A percentile compares a stretch with the other conserved stretches of the same genome.
Conservation (phyloP, 2,888 invertebrate species). For the Nematopogon swammerdamellus region DNA sequence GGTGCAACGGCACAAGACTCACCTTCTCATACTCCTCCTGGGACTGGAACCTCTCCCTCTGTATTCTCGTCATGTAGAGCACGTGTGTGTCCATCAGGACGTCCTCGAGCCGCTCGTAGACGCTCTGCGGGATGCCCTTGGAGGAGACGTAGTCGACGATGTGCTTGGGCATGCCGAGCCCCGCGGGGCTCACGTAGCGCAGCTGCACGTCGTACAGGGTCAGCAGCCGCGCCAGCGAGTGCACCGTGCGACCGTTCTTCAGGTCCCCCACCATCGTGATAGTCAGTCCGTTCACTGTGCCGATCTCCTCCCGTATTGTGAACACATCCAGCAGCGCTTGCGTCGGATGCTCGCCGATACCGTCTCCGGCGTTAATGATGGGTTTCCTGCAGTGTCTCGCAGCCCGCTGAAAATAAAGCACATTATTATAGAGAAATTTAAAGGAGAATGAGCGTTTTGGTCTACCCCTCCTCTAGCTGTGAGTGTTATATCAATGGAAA, state of each 20-base stretch:
- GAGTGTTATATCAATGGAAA: too few relatives aligned
- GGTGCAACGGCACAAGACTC: conserved; percentile 17
- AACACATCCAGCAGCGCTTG: conserved; percentile 97
- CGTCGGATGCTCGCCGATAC: conserved; percentile 95
- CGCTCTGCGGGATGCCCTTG: conserved; percentile 76
- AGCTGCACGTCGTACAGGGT: conserved; percentile 93
- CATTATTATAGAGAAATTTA: too few relatives aligned
- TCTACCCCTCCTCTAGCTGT: too few relatives aligned
- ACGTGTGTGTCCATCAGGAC: conserved; percentile 94
- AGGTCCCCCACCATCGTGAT: conserved; percentile 98
- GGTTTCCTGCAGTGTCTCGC: conserved; percentile 83
- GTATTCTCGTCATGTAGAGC: conserved; percentile 97
- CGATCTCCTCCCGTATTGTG: conserved; percentile 97
- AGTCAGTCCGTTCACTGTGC: conserved; percentile 95
- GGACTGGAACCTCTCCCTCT: conserved; percentile 84
- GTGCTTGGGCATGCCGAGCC: conserved; percentile 87
- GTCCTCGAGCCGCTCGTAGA: conserved; percentile 71
- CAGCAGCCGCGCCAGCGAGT: conserved; percentile 90
- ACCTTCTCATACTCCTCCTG: conserved; percentile 86
- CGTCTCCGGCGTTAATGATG: conserved; percentile 97
- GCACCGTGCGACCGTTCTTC: conserved; percentile 97
- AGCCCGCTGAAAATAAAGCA: conserved; percentile 74
- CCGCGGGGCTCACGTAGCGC: conserved; percentile 85
- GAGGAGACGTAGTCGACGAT: conserved; percentile 75
- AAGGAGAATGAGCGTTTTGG: too few relatives aligned